Conservation (phyloP, 2,888 invertebrate species). For the Calephelis perditalis region DNA sequence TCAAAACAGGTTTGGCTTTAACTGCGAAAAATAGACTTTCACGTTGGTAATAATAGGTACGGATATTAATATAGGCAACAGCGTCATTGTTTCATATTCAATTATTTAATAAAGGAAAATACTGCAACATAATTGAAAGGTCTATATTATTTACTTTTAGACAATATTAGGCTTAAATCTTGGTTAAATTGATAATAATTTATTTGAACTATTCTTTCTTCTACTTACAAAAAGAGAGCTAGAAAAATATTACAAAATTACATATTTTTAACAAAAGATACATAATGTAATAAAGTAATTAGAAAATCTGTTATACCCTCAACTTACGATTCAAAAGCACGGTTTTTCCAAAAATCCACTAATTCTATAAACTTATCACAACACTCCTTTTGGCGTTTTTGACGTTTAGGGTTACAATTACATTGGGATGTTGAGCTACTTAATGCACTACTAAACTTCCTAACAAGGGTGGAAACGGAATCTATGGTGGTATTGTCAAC, state of each 20-base stretch:
- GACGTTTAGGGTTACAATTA: slow-evolving; percentile 26
- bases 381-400: slow-evolving; percentile 39
- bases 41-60: no score
- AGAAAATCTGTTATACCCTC: not conserved
- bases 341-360: slow-evolving; percentile 58
- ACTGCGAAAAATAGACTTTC: no score
- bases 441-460: slow-evolving; percentile 52
- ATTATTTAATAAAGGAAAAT: no score
- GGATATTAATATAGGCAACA: no score
- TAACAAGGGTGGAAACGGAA: slow-evolving; percentile 60
- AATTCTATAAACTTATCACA: slow-evolving; percentile 56
- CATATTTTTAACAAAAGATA: not conserved
- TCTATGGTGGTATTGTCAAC: slow-evolving; percentile 41
- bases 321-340: slow-evolving; percentile 32
- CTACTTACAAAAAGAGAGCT: not conserved
- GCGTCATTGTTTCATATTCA: no score
- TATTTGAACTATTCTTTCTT: no score
- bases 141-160: no score
- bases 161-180: not conserved
- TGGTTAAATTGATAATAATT: no score
- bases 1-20: no score
- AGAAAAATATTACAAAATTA: not conserved
- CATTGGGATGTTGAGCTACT: slow-evolving; percentile 45
- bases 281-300: not conserved
- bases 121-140: no score